Conservation (phyloP, 2,888 invertebrate species). For the Cepaea hortensis region DNA sequence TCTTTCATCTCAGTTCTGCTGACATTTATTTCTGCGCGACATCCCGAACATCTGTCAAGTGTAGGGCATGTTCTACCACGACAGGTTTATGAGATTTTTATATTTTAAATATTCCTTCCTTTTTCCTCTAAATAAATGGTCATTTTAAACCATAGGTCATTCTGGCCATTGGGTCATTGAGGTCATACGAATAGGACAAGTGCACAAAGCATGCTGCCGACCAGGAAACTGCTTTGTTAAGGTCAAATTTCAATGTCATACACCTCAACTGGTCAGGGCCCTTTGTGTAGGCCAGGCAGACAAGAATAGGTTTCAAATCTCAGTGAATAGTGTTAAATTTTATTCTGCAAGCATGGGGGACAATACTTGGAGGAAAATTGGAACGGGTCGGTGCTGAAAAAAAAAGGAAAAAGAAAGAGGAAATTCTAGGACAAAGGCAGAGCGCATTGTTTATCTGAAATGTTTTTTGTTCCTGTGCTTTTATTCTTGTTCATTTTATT, state of each 20-base stretch:
- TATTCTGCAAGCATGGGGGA: not conserved
- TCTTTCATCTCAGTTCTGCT: no score
- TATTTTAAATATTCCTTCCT: not conserved
- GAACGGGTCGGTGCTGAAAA: no score
- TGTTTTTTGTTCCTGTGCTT: not conserved
- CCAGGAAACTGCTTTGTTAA: not conserved
- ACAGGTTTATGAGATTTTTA: not conserved
- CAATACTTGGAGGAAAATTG: not conserved
- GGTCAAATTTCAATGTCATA: slow-evolving; percentile 4
- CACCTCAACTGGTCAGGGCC: not conserved
- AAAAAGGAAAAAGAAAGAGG: not conserved
- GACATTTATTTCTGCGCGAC: no score
- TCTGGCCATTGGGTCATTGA: slow-evolving; percentile 9
- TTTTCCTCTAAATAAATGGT: not conserved
- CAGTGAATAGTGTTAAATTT: not conserved
- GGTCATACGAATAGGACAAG: not conserved
- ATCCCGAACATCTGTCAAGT: no score
- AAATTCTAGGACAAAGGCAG: not conserved
- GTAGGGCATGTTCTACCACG: not conserved
- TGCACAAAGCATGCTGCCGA: not conserved
- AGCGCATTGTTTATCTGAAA: not conserved
- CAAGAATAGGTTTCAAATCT: not conserved
- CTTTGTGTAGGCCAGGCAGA: not conserved
- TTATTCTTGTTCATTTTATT: not conserved
- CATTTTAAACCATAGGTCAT: not conserved